Percentiles rank a stretch among this genome's conserved stretches.
Evolutionary conservation across 1,140 invertebrate genomes (phyloP).

Genomic region (Chrysomallon squamiferum): DNA sequence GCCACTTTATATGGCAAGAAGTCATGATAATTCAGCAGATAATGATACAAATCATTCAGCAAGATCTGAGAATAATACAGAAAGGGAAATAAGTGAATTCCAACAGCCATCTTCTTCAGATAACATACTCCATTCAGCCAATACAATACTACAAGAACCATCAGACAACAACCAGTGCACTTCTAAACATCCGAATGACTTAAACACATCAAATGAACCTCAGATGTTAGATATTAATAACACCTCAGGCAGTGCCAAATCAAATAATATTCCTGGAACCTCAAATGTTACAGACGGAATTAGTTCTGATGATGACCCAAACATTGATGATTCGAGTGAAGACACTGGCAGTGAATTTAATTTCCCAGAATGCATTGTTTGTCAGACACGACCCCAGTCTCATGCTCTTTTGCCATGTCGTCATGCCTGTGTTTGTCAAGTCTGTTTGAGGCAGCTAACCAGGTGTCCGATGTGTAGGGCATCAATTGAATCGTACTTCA

Average conservation of each 20-base stretch:
- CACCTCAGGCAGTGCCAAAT: not conserved
- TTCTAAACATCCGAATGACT: not conserved
- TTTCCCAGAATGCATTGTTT: constrained; percentile 73
- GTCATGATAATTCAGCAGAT: not conserved
- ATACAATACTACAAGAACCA: not conserved
- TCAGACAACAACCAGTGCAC: not conserved
- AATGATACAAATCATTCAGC: too few relatives aligned
- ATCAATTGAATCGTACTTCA: constrained; percentile 79
- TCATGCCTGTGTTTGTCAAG: constrained; percentile 82
- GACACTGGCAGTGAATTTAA: not conserved
- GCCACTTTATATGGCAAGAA: constrained; percentile 8
- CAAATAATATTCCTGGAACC: constrained; percentile 15
- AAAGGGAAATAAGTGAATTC: too few relatives aligned
- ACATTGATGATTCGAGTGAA: not conserved
- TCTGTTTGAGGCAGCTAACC: constrained; percentile 52
- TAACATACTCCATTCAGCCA: not conserved
- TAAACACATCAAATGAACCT: not conserved
- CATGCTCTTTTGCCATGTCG: constrained; percentile 81
- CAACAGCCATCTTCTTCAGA: too few relatives aligned
- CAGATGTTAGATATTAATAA: not conserved
- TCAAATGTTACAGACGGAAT: not conserved
- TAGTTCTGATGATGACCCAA: not conserved
- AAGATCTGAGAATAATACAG: too few relatives aligned
- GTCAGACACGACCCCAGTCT: constrained; percentile 77
- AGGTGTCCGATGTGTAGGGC: constrained; percentile 81